Percentiles rank a stretch among this genome's conserved stretches.
Conservation (phyloP, 2,113 vertebrate species). For the Tupaia tana region DNA sequence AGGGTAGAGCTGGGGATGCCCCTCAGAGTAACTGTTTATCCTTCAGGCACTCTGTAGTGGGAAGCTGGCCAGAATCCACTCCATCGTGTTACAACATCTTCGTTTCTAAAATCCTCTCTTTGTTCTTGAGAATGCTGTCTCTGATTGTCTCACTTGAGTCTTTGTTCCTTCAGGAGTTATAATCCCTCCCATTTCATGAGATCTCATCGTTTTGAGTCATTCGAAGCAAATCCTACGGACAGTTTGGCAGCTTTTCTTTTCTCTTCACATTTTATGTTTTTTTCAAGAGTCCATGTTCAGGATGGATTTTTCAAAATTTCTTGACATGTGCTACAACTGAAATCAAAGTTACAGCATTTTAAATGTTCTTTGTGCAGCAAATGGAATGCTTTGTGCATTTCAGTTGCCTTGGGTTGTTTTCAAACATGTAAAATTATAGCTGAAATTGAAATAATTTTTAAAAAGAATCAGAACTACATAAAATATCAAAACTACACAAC, state of each 20-base stretch:
- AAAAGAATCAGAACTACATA: not conserved
- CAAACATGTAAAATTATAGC: constrained; percentile 20
- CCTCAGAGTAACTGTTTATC: constrained; percentile 20
- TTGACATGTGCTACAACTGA: constrained; percentile 43
- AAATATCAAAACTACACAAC: not conserved
- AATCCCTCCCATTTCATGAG: constrained; percentile 76
- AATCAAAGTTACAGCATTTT: not conserved
- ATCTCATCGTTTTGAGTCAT: constrained; percentile 35
- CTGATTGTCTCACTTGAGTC: constrained; percentile 51
- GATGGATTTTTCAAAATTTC: constrained; percentile 11
- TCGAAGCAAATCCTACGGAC: constrained; percentile 68
- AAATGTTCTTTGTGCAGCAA: not conserved
- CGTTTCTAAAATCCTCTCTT: constrained; percentile 20
- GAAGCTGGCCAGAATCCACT: constrained; percentile 15
- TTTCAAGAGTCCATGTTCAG: not conserved
- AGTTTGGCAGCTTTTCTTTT: constrained; percentile 69
- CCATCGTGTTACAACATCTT: not conserved
- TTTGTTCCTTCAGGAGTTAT: not conserved
- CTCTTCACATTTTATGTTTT: constrained; percentile 34
- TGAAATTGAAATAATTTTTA: not conserved
- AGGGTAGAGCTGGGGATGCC: not conserved
- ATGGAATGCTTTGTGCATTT: not conserved
- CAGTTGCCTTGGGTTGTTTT: constrained; percentile 37
- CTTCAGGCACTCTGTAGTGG: not conserved
- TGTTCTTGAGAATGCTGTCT: not conserved